Percentiles rank a stretch among this genome's conserved stretches.
Evolutionary conservation across 2,797 vertebrate genomes (phyloP).

Genomic region (Telmatherina bonti): DNA sequence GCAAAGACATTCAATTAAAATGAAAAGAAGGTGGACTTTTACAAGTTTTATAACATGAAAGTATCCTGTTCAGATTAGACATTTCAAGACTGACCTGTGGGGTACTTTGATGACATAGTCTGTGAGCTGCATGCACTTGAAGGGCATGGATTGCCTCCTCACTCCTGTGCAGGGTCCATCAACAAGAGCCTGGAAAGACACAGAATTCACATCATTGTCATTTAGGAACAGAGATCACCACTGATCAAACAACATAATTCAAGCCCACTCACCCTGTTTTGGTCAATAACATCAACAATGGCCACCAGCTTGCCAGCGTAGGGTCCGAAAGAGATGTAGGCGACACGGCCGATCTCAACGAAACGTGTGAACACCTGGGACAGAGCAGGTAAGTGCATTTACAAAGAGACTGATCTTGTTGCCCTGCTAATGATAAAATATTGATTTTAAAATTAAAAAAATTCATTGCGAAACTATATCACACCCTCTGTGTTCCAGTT

Average conservation of each 20-base stretch:
- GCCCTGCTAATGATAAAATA: neutral
- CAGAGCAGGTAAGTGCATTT: neutral
- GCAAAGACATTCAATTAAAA: neutral
- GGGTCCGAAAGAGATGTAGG: constrained; percentile 93
- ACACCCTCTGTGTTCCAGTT: too few relatives aligned
- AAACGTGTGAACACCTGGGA: constrained; percentile 95
- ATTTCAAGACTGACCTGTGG: constrained; percentile 86
- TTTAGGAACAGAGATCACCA: accelerated
- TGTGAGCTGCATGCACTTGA: constrained; percentile 99
- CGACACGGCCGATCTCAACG: constrained; percentile 96
- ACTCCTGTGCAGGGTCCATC: constrained; percentile 95
- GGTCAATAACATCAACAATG: constrained; percentile 97
- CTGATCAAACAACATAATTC: accelerated
- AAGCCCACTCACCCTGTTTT: constrained; percentile 88
- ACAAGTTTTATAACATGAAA: neutral
- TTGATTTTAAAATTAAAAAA: neutral
- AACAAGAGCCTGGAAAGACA: constrained; percentile 87
- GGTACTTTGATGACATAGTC: constrained; percentile 97
- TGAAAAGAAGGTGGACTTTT: neutral
- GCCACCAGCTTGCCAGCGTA: constrained; percentile 95
- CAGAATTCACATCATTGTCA: neutral
- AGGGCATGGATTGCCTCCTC: constrained; percentile 94
- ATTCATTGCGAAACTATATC: too few relatives aligned
- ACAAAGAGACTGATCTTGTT: neutral
- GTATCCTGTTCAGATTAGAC: neutral